phyloP scores from a whole-genome alignment of 92 coral and sea anemone genomes.

The Epizoanthus stellaris region DNA sequence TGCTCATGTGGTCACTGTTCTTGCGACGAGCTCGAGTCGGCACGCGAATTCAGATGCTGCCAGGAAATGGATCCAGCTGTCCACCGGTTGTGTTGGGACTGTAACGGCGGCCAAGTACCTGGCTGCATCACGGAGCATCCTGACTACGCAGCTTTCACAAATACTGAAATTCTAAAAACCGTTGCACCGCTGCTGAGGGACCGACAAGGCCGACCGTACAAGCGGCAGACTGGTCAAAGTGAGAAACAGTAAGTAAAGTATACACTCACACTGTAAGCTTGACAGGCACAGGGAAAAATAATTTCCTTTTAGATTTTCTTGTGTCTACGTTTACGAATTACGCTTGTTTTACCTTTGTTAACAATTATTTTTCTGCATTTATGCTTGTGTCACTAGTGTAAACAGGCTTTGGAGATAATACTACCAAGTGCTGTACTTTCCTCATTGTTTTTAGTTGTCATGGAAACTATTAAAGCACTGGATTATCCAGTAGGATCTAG shows the following conservation, averaged over 20 bases:
- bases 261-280: neutral
- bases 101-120: conserved; percentile 5
- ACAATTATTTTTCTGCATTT: too few relatives aligned
- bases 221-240: conserved; percentile 36
- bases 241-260: conserved; percentile 56
- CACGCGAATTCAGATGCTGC: conserved; percentile 43
- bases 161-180: conserved; percentile 45
- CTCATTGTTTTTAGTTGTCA: too few relatives aligned
- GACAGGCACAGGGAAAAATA: neutral
- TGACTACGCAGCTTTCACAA: conserved; percentile 52
- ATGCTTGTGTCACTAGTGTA: too few relatives aligned
- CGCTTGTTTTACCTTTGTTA: too few relatives aligned
- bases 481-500: too few relatives aligned
- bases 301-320: neutral
- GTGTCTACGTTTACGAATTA: conserved; percentile 12
- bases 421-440: too few relatives aligned
- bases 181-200: conserved; percentile 56
- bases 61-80: conserved; percentile 36
- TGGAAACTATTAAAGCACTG: neutral
- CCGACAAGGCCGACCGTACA: conserved; percentile 51
- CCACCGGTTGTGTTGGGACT: conserved; percentile 28
- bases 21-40: neutral
- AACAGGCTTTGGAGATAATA: too few relatives aligned
- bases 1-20: conserved; percentile 35
- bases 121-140: conserved; percentile 55